Evolutionary conservation across 2,888 invertebrate genomes (phyloP), one percentile per base, ranked within the genome.

Genomic region (Lepidocyrtinus sp.): DNA sequence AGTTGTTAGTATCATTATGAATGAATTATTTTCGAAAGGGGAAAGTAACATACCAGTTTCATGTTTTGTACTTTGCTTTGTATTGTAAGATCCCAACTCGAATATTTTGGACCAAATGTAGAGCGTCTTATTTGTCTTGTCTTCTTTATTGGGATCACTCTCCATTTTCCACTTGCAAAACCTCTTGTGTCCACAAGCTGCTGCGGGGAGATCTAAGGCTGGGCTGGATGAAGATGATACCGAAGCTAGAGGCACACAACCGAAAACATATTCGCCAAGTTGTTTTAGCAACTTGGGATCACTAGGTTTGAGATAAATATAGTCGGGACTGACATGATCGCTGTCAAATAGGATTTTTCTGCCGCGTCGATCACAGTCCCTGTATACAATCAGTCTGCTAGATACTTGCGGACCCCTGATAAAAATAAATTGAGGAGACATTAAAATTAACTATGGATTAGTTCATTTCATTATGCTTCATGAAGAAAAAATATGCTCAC

Each of bases 281-380:
- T 69, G 17, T 21, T 75, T 75, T 17, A 75, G 55, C 9, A 75
- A 21, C 15, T 75, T 75, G 0, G 75, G 75, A 63, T 75, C 75
- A 46, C 36, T 69, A 12, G 75, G 75, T 24, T 75, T 69, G 25
- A 69, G 17, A 45, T 75, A 75, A n/a, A 69, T 50, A n/a, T 69
- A 75, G 59, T 84, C 84, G 19, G 78, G 74, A 24, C 76, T 74
- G 15, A 85, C 83, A 69, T 84, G 82, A 9, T 77, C 82, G 22
- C 83, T 84, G 45, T 85, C 86, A 76, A 84, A 86, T 7, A 86
- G 76, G 46, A 84, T 84, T 69, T 86, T 86, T 19, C 84, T 64
- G 19, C 85, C 85, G 59, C 85, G 67, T 7, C 85, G 80, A 74
- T 85, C 85, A 75, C 84, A 85, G 69, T 85, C 85, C 71, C 85